phyloP scores from a whole-genome alignment of 2,113 vertebrate species.

The Nannobrachium achirus region DNA sequence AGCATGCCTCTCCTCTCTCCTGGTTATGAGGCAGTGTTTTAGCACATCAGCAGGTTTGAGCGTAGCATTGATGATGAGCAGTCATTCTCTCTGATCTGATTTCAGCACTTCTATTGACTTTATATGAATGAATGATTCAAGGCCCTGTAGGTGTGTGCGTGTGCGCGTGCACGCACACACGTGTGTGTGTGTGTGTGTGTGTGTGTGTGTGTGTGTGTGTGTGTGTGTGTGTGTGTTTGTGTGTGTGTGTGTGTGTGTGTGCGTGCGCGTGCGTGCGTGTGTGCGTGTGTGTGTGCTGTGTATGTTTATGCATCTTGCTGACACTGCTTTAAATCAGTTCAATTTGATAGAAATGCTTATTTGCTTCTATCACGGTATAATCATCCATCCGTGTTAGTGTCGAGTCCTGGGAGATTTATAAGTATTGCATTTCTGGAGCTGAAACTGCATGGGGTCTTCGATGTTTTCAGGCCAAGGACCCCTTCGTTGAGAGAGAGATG shows the following conservation, averaged over 20 bases:
- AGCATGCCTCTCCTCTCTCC: no score
- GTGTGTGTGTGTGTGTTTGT: not conserved
- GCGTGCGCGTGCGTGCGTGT: not conserved
- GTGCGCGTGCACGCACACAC: not conserved
- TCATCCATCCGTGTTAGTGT: slow-evolving; percentile 35
- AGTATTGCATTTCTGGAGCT: not conserved
- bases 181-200: slow-evolving; percentile 16
- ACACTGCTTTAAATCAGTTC: slow-evolving; percentile 26
- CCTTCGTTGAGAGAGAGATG: no score
- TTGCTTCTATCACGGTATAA: slow-evolving; percentile 7
- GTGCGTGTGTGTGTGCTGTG: not conserved
- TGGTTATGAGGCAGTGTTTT: no score
- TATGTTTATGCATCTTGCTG: not conserved
- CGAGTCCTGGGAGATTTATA: slow-evolving; percentile 5
- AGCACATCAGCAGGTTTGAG: slow-evolving; percentile 28
- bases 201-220: not conserved
- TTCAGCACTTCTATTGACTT: slow-evolving; percentile 32
- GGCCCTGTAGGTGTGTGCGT: not conserved
- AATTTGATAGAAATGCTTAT: slow-evolving; percentile 39
- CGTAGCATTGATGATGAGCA: slow-evolving; percentile 16
- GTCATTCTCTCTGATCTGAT: slow-evolving; percentile 39
- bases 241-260: not conserved
- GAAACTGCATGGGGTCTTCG: no score
- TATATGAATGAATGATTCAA: not conserved
- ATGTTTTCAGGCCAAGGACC: no score